Evolutionary conservation across 2,888 invertebrate species (phyloP).

Genomic region (Drosophila ustulata): DNA sequence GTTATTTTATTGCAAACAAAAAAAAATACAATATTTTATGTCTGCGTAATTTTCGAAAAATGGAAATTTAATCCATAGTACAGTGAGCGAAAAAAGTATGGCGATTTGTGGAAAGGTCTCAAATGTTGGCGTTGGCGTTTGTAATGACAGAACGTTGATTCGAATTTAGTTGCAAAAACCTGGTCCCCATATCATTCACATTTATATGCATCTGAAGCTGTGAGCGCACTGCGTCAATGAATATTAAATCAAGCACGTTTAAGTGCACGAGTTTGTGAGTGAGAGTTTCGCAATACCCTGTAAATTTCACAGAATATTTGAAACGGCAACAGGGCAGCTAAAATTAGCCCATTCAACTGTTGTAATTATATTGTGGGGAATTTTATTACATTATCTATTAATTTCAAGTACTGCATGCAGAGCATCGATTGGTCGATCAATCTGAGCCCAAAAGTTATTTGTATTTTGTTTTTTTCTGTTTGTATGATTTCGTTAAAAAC

Average conservation of each 20-base stretch:
- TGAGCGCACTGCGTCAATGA: constrained; percentile 52
- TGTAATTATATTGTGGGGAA: too few species aligned
- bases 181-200: constrained; percentile 1
- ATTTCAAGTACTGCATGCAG: background rate
- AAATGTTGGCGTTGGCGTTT: constrained; percentile 10
- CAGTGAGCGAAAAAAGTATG: constrained; percentile 21
- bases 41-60: too few species aligned
- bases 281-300: constrained; percentile 4
- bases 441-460: background rate
- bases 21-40: too few species aligned
- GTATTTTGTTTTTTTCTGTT: constrained; percentile 8
- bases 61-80: constrained; percentile 13
- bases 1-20: too few species aligned
- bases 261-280: constrained; percentile 3
- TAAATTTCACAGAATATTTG: background rate
- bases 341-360: too few species aligned
- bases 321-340: too few species aligned
- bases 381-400: too few species aligned
- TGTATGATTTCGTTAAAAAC: constrained; percentile 63
- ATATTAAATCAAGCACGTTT: constrained; percentile 64
- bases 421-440: background rate
- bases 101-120: constrained; percentile 12
- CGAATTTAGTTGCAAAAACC: constrained; percentile 33
- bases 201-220: constrained; percentile 11
- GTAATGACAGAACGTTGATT: constrained; percentile 36